Percentiles rank a stretch among this genome's conserved stretches.
phyloP scores from a whole-genome alignment of 2,113 vertebrate species.

The Lepidothrix coronata region DNA sequence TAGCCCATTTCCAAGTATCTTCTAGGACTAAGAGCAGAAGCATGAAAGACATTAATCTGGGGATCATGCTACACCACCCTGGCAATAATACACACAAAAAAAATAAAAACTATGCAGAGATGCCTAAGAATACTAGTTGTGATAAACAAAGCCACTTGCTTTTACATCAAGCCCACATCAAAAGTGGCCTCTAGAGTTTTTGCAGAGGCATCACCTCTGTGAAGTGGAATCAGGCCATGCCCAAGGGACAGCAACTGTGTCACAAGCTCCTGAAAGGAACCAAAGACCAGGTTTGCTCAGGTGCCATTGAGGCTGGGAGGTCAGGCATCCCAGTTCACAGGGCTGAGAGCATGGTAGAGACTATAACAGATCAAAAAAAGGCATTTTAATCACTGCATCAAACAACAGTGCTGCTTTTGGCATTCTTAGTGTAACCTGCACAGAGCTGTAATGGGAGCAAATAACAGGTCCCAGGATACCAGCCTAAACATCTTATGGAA shows the following conservation, averaged over 20 bases:
- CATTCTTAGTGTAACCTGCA: neutral
- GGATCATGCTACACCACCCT: neutral
- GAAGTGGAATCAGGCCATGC: neutral
- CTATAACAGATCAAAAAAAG: neutral
- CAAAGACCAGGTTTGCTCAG: neutral
- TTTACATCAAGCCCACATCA: neutral
- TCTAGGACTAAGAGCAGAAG: neutral
- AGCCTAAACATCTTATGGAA: neutral
- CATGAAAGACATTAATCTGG: neutral
- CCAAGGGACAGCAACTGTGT: neutral
- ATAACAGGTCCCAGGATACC: neutral
- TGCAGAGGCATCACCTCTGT: neutral
- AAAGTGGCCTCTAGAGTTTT: neutral
- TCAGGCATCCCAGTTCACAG: neutral
- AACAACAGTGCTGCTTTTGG: neutral
- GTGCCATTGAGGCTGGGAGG: neutral
- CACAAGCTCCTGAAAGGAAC: neutral
- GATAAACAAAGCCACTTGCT: neutral
- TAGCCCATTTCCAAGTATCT: neutral
- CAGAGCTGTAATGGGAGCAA: neutral
- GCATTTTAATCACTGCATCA: neutral
- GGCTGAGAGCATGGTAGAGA: neutral
- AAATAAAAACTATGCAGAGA: neutral
- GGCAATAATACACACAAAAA: neutral
- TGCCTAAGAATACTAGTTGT: neutral